A percentile compares a stretch with the other conserved stretches of the same genome.
Evolutionary conservation across 2,113 vertebrate species (phyloP).

Genomic region (Halichoeres trimaculatus): DNA sequence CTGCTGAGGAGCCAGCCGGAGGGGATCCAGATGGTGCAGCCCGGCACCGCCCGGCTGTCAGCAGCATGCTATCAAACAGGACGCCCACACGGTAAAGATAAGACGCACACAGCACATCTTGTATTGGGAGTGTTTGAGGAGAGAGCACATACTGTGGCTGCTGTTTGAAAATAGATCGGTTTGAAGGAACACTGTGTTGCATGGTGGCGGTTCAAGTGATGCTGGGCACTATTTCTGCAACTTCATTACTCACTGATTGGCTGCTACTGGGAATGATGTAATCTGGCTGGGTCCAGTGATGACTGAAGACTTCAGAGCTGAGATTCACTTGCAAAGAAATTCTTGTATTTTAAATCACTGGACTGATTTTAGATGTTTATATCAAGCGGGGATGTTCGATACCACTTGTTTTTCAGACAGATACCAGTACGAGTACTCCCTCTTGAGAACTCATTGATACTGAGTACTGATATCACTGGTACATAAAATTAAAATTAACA

Average conservation of each 20-base stretch:
- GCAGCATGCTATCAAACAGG: slow-evolving; percentile 21
- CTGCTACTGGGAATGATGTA: neutral
- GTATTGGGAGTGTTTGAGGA: slow-evolving; percentile 15
- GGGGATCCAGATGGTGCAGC: slow-evolving; percentile 51
- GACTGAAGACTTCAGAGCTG: neutral
- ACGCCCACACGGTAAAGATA: slow-evolving; percentile 15
- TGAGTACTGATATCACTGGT: too few relatives aligned
- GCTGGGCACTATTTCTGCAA: neutral
- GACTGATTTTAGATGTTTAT: too few relatives aligned
- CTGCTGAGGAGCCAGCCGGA: slow-evolving; percentile 21
- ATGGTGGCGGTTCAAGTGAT: neutral
- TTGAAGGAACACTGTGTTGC: neutral
- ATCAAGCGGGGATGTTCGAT: too few relatives aligned
- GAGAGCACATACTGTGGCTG: slow-evolving; percentile 26
- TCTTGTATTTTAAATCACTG: too few relatives aligned
- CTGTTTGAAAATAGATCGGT: slow-evolving; percentile 9
- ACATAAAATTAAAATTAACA: too few relatives aligned
- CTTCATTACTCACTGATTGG: neutral
- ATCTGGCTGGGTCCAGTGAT: neutral
- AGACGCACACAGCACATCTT: slow-evolving; percentile 10
- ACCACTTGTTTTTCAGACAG: too few relatives aligned
- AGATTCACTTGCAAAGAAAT: neutral
- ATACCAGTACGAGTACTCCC: too few relatives aligned
- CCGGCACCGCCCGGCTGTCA: slow-evolving; percentile 31
- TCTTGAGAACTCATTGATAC: too few relatives aligned